Evolutionary conservation across 2,113 vertebrate genomes (phyloP), one percentile per base, ranked within the genome.

Genomic region (Semnopithecus entellus): DNA sequence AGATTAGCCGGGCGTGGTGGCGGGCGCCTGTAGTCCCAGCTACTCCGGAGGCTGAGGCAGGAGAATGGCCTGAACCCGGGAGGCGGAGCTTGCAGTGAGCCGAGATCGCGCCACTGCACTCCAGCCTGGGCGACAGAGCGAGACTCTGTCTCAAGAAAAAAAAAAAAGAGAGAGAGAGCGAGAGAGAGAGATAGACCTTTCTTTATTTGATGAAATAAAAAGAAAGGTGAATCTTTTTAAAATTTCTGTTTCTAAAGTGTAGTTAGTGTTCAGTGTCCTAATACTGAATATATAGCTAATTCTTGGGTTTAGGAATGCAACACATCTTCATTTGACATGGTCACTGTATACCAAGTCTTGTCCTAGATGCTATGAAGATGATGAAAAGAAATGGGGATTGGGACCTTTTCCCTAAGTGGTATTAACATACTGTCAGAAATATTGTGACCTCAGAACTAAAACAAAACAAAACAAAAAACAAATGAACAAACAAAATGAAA

Each of bases 291-390:
- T 32, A 66, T 4, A 57, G 11, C 11, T 30, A 50, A 76, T 45
- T 10, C 14, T 84, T 94, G 57, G 16, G 43, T 78, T 13, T 32
- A 18, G 23, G 13, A 22, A 18, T 35, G 27, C 14, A 73, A 72
- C 90, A 59, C 68, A 91, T 94, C 61, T 87, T 82, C 30, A 66
- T 90, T 92, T 88, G 76, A 85, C 25, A 5, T 20, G 8, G 18
- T 35, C 95, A 14, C 20, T 87, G 3, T 40, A 23, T 3, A 79
- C 4, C 57, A 22, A 43, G 17, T 6, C 22, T 79, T 64, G 38
- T n/a, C 25, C 43, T 25, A 70, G 64, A 40, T 38, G 59, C 11
- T 25, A 9, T 27, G 52, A 66, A 73, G 22, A 90, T 20, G 14
- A 84, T 79, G 43, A 61, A 92, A 91, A 96, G n/a, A 87, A 91